Base-by-base conservation (phyloP, 1,140 invertebrate species). In the Drosophila prosaltans region DNA sequence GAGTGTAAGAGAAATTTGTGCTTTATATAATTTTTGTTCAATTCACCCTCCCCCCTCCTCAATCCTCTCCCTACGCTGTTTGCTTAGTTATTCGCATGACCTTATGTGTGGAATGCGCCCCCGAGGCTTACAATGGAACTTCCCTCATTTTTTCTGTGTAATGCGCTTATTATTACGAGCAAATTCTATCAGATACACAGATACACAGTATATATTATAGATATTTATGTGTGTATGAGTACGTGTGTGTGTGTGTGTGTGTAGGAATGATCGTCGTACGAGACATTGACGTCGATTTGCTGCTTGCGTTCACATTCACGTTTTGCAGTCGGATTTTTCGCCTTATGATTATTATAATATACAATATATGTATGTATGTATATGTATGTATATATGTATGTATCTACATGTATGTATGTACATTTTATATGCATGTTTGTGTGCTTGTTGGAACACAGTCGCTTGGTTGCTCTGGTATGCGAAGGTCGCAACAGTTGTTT, bases 401-500 rank as follows among this genome's bases (percentile, higher is more conserved):
- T 32, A 16, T 24, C 2, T 48, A 36, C 32, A 36, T 36, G 4
- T 5, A 24, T 3, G 36, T 55, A 11, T 36, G 32, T 51, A 48
- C 51, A 51, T 28, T 36, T 51, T 26, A 28, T 36, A 39, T 32
- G 48, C n/a, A 62, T 43, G 43, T 43, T 10, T 43, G 24, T 26
- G 11, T 57, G 58, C 63, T 51, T 39, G 39, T 80, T 72, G 72
- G 69, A 66, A 73, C 82, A 77, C 80, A 88, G 84, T 88, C 80
- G 83, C 73, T 88, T 74, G 83, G 85, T 59, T 88, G 83, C 81
- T 88, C 90, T 91, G 90, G 90, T 91, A 91, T 91, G 90, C 81
- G 90, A 91, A 91, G 90, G 90, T 91, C 90, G 90, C 90, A 91
- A 85, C 90, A 91, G 90, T 91, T 91, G 90, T 91, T 91, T 91